These are phyloP conservation scores for Peromyscus polionotus DNA, from an alignment of 2,113 vertebrate genomes.

Conservation along the genomic window DNA sequence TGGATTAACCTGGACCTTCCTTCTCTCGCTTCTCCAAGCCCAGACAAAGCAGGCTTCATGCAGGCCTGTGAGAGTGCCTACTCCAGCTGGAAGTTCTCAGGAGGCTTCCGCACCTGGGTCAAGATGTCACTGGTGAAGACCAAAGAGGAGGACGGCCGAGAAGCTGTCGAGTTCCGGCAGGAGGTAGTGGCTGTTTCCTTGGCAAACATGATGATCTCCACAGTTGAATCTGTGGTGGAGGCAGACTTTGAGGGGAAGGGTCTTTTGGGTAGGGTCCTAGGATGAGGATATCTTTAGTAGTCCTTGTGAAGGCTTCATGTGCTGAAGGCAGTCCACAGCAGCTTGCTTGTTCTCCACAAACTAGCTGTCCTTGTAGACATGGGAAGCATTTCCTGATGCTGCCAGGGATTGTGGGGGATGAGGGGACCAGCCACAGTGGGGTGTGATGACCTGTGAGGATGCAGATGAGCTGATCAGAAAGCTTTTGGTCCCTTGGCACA, in stretches of 20 bases:
- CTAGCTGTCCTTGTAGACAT: background rate
- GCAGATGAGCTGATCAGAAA: background rate
- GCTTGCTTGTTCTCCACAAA: background rate
- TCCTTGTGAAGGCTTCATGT: background rate
- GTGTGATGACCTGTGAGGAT: accelerated
- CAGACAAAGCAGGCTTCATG: slow-evolving; percentile 93
- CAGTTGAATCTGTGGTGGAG: background rate
- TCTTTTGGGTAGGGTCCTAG: background rate
- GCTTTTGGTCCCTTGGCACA: background rate
- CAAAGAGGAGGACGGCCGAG: slow-evolving; percentile 91
- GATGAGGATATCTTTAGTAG: background rate
- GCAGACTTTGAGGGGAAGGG: background rate
- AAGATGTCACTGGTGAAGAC: slow-evolving; percentile 98
- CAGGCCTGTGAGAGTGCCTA: slow-evolving; percentile 96
- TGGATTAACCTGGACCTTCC: background rate
- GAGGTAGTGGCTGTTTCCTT: slow-evolving; percentile 88
- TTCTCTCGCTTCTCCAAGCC: slow-evolving; percentile 82
- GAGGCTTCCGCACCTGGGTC: slow-evolving; percentile 98
- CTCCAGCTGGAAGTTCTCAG: slow-evolving; percentile 98
- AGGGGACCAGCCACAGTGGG: background rate
- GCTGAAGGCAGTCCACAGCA: background rate
- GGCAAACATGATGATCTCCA: accelerated
- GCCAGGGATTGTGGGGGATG: no score
- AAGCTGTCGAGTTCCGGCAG: slow-evolving; percentile 95
- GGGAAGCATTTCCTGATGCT: background rate